These are phyloP conservation scores for Rhinoptilus africanus DNA, from an alignment of 2,113 vertebrate species.

Conservation along the genomic window DNA sequence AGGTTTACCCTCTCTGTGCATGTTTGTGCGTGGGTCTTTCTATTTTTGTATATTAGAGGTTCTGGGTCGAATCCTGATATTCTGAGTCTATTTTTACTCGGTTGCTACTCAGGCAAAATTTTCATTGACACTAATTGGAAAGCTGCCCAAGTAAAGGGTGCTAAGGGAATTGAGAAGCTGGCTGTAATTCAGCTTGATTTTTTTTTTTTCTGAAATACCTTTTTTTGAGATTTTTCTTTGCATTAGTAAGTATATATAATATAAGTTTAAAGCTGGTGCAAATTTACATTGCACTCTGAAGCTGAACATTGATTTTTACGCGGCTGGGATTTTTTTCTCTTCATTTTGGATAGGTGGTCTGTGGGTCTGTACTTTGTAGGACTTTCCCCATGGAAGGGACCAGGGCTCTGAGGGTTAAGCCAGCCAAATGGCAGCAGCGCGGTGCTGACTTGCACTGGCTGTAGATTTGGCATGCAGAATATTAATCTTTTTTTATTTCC, in stretches of 20 bases:
- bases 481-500: background rate
- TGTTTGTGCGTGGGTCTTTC: background rate
- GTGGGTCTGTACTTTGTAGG: background rate
- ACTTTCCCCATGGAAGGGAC: background rate
- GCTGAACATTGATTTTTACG: background rate
- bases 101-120: slow-evolving; percentile 12
- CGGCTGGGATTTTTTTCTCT: background rate
- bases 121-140: slow-evolving; percentile 43
- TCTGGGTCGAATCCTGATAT: background rate
- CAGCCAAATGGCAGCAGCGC: background rate
- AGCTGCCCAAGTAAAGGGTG: slow-evolving; percentile 4
- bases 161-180: background rate
- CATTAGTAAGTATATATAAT: too few species aligned
- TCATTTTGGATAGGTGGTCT: background rate
- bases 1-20: background rate
- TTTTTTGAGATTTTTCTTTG: background rate
- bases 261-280: background rate
- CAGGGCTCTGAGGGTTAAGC: background rate
- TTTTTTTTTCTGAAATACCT: background rate
- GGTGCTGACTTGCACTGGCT: background rate
- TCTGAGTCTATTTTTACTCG: slow-evolving; percentile 38
- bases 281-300: background rate
- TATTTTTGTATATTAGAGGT: background rate
- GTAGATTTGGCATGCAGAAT: background rate
- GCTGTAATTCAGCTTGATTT: background rate